Base-by-base conservation (phyloP, 1,140 invertebrate species). In the Penaeus japonicus region DNA sequence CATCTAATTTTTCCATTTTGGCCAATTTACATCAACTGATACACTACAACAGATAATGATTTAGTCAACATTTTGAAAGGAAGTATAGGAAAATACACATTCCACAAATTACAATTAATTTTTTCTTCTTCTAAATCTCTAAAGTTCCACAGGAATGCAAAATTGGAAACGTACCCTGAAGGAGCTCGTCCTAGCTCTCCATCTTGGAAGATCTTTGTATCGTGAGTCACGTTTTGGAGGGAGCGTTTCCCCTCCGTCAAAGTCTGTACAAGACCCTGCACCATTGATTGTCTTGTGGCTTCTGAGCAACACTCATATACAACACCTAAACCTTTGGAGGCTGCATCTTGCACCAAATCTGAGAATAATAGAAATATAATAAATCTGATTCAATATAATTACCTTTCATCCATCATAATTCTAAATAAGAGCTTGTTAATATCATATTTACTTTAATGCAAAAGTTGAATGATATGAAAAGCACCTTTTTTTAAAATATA, bases 201-300 rank as follows among this genome's bases (percentile, higher is more conserved):
- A 92, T 97, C 96, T 89, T 97, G 96, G 93, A 98, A 98, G 84
- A 98, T 93, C 93, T 97, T 95, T 0, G 97, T 98, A 89, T 98
- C 96, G 0, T 94, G 93, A 1, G 95, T 95, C 20, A 98, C 96
- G 80, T 92, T 92, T 92, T 96, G 94, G 47, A 94, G 93, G 0
- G 95, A 94, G 91, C 95, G 95, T 90, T 93, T 93, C 4, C 97
- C 96, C 35, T 95, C 95, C 39, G 95, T 95, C 24, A 99, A 93
- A 91, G 98, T 96, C 90, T 96, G 95, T 53, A 98, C 94, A 55
- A 98, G 94, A 78, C 95, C 95, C 80, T 95, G 94, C 0, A 98
- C 95, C 47, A 99, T 93, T 90, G 94, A 93, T 73, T 95, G 94
- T 91, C 95, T 96, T 90, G 95, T 94, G 90, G 94, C 94, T 62